Conservation (phyloP, 2,888 invertebrate species). For the Unio pictorum region DNA sequence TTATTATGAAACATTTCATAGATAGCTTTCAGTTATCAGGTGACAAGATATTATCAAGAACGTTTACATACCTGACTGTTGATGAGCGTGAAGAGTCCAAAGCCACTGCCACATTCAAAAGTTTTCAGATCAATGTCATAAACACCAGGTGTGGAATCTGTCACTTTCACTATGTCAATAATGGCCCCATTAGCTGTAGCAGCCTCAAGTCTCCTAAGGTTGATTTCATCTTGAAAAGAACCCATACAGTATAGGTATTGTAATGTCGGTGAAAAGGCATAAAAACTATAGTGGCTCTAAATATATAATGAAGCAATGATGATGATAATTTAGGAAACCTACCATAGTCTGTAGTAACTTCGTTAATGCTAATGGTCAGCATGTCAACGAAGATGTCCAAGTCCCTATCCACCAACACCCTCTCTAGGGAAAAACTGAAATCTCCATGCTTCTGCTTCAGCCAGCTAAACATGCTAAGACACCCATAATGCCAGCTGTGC, state of each 20-base stretch:
- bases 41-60: no score
- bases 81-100: slow-evolving; percentile 33
- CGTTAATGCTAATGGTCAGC: no score
- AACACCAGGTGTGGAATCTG: slow-evolving; percentile 9
- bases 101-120: slow-evolving; percentile 37
- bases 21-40: no score
- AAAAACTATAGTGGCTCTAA: no score
- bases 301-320: no score
- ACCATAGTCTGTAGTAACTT: no score
- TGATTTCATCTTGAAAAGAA: slow-evolving; percentile 13
- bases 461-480: background rate
- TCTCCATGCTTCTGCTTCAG: background rate
- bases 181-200: slow-evolving; percentile 29
- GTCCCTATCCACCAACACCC: no score
- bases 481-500: slow-evolving; percentile 4
- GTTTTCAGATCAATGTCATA: slow-evolving; percentile 36
- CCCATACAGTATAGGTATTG: background rate
- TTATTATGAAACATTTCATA: no score
- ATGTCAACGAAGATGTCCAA: no score
- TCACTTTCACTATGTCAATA: slow-evolving; percentile 28
- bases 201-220: slow-evolving; percentile 15
- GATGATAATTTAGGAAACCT: no score
- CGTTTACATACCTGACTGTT: slow-evolving; percentile 22
- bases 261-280: no score
- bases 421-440: no score